phyloP scores from a whole-genome alignment of 2,797 vertebrate species.

The Borostomias antarcticus region DNA sequence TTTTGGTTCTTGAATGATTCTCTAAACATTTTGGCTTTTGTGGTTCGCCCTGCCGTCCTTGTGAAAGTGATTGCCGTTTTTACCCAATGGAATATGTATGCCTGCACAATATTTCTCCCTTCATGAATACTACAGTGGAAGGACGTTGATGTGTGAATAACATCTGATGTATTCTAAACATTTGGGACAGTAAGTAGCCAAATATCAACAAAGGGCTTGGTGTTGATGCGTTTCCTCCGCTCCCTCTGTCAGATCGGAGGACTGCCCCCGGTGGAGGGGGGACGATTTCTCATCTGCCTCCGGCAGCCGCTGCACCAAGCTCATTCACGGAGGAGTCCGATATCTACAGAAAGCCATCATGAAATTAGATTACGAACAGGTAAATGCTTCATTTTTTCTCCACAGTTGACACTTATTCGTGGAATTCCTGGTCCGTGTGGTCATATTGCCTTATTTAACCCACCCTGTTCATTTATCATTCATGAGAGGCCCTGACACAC shows the following conservation, averaged over 20 bases:
- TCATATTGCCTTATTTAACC: slow-evolving; percentile 87
- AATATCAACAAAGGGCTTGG: slow-evolving; percentile 57
- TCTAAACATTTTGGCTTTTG: slow-evolving; percentile 54
- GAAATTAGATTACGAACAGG: slow-evolving; percentile 98
- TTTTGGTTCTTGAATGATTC: slow-evolving; percentile 35
- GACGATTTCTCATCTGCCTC: slow-evolving; percentile 96
- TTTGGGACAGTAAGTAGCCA: slow-evolving; percentile 81
- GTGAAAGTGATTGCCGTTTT: slow-evolving; percentile 72
- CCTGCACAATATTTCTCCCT: slow-evolving; percentile 71
- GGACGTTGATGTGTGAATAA: slow-evolving; percentile 79
- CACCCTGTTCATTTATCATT: slow-evolving; percentile 82
- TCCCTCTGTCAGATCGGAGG: slow-evolving; percentile 84
- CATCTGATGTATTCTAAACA: slow-evolving; percentile 76
- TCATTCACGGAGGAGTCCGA: slow-evolving; percentile 96
- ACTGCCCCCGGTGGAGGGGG: slow-evolving; percentile 90
- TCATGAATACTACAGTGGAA: slow-evolving; percentile 77
- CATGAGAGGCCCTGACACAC: slow-evolving; percentile 77
- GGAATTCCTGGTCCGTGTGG: slow-evolving; percentile 85
- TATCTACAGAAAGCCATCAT: slow-evolving; percentile 99
- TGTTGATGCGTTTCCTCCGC: slow-evolving; percentile 84
- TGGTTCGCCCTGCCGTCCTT: slow-evolving; percentile 58
- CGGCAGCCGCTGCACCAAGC: slow-evolving; percentile 92
- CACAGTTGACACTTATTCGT: slow-evolving; percentile 82
- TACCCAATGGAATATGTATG: slow-evolving; percentile 81
- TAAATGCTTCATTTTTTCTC: slow-evolving; percentile 94